Evolutionary conservation across 2,888 invertebrate genomes (phyloP).

Genomic region (Xylota sylvarum): DNA sequence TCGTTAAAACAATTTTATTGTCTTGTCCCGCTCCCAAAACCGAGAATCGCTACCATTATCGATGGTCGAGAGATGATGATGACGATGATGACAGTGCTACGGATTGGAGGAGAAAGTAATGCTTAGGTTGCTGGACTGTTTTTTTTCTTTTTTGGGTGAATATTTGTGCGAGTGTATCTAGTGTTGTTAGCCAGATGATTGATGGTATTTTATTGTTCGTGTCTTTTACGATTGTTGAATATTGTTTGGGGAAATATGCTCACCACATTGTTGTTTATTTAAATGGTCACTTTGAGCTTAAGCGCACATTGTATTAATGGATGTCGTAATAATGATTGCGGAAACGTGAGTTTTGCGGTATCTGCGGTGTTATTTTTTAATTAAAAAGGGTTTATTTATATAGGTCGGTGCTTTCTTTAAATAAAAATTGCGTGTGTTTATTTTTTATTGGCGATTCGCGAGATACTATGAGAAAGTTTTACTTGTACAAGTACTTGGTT

Average conservation of each 20-base stretch:
- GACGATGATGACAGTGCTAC: background rate
- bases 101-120: constrained; percentile 44
- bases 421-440: background rate
- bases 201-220: constrained; percentile 12
- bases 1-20: constrained; percentile 2
- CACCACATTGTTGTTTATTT: background rate
- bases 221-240: constrained; percentile 3
- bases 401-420: constrained; percentile 24
- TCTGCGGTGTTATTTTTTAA: constrained; percentile 28
- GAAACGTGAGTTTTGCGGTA: constrained; percentile 14
- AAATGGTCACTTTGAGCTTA: constrained; percentile 4
- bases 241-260: constrained; percentile 6
- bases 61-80: background rate
- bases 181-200: constrained; percentile 10
- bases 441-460: background rate
- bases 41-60: constrained; percentile 12
- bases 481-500: constrained; percentile 5
- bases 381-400: constrained; percentile 31
- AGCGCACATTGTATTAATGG: background rate
- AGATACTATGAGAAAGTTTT: constrained; percentile 26
- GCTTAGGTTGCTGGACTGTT: constrained; percentile 3
- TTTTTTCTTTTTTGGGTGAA: constrained; percentile 4
- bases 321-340: constrained; percentile 41
- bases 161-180: background rate
- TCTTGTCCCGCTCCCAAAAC: constrained; percentile 20